These are phyloP conservation scores for Hypselothyrea guttata DNA, from an alignment of 2,888 invertebrate species.

Conservation along the genomic window DNA sequence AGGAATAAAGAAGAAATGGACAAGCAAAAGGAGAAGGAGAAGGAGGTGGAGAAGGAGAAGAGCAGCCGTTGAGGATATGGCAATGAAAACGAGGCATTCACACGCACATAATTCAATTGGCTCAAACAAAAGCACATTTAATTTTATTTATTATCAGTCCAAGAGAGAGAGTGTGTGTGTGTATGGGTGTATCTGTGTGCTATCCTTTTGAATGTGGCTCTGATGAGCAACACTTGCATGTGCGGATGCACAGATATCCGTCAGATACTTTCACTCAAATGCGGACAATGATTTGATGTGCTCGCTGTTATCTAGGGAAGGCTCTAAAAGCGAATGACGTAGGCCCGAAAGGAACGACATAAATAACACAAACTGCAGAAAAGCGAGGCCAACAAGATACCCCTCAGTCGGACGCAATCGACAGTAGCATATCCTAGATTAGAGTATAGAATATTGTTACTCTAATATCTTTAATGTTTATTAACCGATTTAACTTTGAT, in stretches of 20 bases:
- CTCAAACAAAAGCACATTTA: slow-evolving; percentile 74
- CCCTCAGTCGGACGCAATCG: too few species aligned
- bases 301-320: slow-evolving; percentile 48
- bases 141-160: slow-evolving; percentile 70
- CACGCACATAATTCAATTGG: slow-evolving; percentile 80
- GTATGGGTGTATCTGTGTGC: slow-evolving; percentile 15
- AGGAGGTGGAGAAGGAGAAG: slow-evolving; percentile 21
- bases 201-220: slow-evolving; percentile 51
- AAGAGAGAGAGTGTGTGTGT: slow-evolving; percentile 6
- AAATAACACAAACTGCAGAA: slow-evolving; percentile 52
- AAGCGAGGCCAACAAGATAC: slow-evolving; percentile 28
- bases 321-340: slow-evolving; percentile 33
- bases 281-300: slow-evolving; percentile 64
- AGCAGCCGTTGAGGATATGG: background rate
- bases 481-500: too few species aligned
- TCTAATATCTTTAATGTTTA: too few species aligned
- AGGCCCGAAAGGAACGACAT: slow-evolving; percentile 31
- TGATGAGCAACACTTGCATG: slow-evolving; percentile 51
- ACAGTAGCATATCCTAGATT: too few species aligned
- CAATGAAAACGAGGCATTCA: slow-evolving; percentile 62
- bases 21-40: slow-evolving; percentile 15
- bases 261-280: slow-evolving; percentile 70
- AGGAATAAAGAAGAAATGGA: slow-evolving; percentile 4
- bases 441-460: too few species aligned
- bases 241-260: slow-evolving; percentile 50